Conservation (phyloP, 2,797 vertebrate genomes). For the Mallotus villosus region DNA sequence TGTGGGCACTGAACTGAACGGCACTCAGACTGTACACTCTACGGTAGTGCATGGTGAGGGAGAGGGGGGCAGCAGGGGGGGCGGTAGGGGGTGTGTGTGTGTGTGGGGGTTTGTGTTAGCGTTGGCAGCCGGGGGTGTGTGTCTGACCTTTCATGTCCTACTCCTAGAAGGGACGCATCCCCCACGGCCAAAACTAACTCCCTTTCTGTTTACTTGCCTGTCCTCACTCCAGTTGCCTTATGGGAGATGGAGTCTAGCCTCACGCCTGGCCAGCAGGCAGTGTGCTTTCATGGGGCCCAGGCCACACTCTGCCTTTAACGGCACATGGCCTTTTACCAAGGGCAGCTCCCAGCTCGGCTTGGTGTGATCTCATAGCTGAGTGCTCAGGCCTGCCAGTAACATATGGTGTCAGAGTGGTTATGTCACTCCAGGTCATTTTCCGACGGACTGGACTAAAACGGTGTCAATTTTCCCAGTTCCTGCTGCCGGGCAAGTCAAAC, state of each 20-base stretch:
- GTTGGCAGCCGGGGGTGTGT: constrained; percentile 34
- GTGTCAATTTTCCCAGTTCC: constrained; percentile 27
- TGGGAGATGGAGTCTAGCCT: constrained; percentile 19
- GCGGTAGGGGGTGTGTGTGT: no score
- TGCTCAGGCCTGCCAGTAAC: constrained; percentile 38
- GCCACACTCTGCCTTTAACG: constrained; percentile 32
- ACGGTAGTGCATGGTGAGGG: constrained; percentile 7
- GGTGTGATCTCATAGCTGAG: constrained; percentile 49
- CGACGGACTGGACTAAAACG: constrained; percentile 18
- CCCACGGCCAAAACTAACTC: constrained; percentile 52
- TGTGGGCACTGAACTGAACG: constrained; percentile 3
- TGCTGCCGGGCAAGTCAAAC: constrained; percentile 20
- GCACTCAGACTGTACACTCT: constrained; percentile 12
- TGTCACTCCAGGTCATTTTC: constrained; percentile 37
- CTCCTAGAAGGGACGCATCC: constrained; percentile 33
- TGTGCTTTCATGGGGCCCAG: constrained; percentile 43
- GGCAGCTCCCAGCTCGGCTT: constrained; percentile 36
- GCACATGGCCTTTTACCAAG: constrained; percentile 43
- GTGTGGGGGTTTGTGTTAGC: constrained; percentile 33
- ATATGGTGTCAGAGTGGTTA: constrained; percentile 38
- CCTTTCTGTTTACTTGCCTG: constrained; percentile 20
- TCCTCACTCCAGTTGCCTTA: constrained; percentile 24
- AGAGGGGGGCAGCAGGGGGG: background rate
- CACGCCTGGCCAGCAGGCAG: constrained; percentile 21
- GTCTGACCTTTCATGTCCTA: constrained; percentile 41